phyloP scores from a whole-genome alignment of 2,113 vertebrate genomes.

The Cyprinodon brontotheroides region DNA sequence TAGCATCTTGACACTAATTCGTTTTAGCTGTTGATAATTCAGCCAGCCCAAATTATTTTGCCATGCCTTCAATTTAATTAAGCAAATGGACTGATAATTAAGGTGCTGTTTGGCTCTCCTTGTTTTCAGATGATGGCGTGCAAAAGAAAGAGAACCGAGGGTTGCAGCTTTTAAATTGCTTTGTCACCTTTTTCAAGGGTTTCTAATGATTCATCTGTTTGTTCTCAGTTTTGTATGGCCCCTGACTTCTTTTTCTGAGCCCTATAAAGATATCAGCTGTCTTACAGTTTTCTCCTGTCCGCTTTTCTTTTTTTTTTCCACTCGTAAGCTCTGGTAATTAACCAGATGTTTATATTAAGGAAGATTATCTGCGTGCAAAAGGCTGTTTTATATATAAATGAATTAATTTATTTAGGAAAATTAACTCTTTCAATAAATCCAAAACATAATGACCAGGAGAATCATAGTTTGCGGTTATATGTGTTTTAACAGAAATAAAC shows the following conservation, averaged over 20 bases:
- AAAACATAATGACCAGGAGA: neutral
- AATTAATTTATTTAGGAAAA: neutral
- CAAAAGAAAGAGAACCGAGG: neutral
- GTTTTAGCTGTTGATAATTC: slow-evolving; percentile 69
- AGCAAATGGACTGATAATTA: slow-evolving; percentile 66
- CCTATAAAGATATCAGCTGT: neutral
- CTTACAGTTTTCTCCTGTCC: neutral
- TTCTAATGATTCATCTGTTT: neutral
- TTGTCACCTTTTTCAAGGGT: neutral
- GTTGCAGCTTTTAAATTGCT: neutral
- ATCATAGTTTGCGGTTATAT: too few relatives aligned
- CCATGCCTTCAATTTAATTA: slow-evolving; percentile 68
- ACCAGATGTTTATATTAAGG: neutral
- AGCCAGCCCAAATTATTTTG: slow-evolving; percentile 57
- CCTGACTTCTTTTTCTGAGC: neutral
- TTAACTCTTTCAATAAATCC: neutral
- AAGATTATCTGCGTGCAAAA: neutral
- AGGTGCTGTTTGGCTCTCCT: slow-evolving; percentile 23
- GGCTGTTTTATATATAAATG: neutral
- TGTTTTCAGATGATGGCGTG: slow-evolving; percentile 2
- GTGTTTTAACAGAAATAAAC: too few relatives aligned
- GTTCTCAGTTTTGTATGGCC: too few relatives aligned
- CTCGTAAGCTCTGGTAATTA: neutral
- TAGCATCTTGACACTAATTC: slow-evolving; percentile 73
- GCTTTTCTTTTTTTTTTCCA: neutral